A percentile compares a stretch with the other conserved stretches of the same genome.
Evolutionary conservation across 2,113 vertebrate species (phyloP).

Genomic region (Cyanoliseus patagonus): DNA sequence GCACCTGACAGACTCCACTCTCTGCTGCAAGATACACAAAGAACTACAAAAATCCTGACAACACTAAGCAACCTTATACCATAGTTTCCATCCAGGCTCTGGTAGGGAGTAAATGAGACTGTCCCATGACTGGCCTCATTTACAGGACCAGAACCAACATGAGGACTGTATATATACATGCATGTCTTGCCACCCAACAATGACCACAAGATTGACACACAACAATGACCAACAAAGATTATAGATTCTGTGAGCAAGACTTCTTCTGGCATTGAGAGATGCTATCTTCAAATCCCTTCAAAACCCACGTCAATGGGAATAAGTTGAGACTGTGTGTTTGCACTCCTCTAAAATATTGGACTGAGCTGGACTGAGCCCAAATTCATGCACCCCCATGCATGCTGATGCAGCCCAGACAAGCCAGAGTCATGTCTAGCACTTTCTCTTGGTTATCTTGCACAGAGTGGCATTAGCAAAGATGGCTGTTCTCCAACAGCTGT

Average conservation of each 20-base stretch:
- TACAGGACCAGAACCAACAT: neutral
- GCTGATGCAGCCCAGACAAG: neutral
- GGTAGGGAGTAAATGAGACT: neutral
- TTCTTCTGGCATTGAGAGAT: neutral
- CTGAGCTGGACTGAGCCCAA: neutral
- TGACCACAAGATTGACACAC: fast-evolving
- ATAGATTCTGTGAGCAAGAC: neutral
- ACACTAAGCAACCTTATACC: neutral
- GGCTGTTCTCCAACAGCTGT: neutral
- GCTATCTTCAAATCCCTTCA: neutral
- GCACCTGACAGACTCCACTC: fast-evolving
- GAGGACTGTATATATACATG: fast-evolving
- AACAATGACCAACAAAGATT: fast-evolving
- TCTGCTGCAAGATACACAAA: neutral
- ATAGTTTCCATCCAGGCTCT: neutral
- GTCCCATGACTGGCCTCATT: neutral
- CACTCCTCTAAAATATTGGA: neutral
- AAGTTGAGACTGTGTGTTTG: fast-evolving
- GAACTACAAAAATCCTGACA: neutral
- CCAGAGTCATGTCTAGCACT: fast-evolving
- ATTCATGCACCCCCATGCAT: too few species aligned
- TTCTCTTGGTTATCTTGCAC: neutral
- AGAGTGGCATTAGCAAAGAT: neutral
- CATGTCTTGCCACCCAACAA: neutral
- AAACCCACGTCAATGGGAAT: fast-evolving